Evolutionary conservation across 2,113 vertebrate species (phyloP).

Genomic region (Geococcyx californianus): DNA sequence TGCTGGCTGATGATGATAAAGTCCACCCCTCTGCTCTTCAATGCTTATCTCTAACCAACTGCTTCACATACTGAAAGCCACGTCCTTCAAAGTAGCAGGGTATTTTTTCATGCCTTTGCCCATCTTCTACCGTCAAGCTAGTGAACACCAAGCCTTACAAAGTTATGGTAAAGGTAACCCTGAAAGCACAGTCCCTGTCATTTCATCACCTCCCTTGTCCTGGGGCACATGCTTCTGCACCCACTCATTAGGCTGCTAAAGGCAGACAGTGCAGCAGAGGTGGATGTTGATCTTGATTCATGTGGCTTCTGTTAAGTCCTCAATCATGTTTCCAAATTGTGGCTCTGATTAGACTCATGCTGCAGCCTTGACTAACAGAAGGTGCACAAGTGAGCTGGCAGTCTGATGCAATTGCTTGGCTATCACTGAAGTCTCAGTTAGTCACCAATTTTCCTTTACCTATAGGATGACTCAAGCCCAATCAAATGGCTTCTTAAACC

Average conservation of each 20-base stretch:
- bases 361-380: background rate
- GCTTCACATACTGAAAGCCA: background rate
- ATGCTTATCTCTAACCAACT: background rate
- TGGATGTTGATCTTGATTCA: background rate
- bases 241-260: background rate
- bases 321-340: background rate
- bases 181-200: background rate
- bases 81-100: fast-evolving
- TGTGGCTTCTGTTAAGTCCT: background rate
- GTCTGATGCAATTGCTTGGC: background rate
- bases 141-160: background rate
- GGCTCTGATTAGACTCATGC: background rate
- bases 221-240: background rate
- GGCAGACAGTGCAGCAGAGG: background rate
- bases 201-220: background rate
- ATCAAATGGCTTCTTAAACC: background rate
- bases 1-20: background rate
- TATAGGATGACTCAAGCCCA: background rate
- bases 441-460: background rate
- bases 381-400: background rate
- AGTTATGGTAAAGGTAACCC: background rate
- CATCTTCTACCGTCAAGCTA: background rate
- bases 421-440: background rate
- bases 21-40: background rate
- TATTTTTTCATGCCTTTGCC: background rate